phyloP scores from a whole-genome alignment of 2,113 vertebrate genomes.

The Enhydra lutris region DNA sequence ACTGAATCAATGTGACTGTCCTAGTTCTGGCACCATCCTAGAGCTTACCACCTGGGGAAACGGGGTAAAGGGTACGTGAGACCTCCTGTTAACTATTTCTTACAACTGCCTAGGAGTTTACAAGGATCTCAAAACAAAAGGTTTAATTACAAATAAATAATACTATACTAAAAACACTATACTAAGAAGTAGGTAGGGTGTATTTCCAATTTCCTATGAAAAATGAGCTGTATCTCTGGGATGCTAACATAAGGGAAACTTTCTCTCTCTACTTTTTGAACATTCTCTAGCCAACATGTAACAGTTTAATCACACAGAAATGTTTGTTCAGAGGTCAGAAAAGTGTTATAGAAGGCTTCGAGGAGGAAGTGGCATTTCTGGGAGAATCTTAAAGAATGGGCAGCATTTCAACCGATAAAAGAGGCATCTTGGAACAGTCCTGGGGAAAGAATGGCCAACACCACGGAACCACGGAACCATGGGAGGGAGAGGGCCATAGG shows the following conservation, averaged over 20 bases:
- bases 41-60: background rate
- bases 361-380: background rate
- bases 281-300: background rate
- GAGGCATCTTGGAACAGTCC: background rate
- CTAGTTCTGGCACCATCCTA: background rate
- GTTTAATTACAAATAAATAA: background rate
- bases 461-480: too few species aligned
- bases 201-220: background rate
- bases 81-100: background rate
- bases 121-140: background rate
- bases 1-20: background rate
- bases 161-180: background rate
- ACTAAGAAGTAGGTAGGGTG: background rate
- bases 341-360: background rate
- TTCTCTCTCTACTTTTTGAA: background rate
- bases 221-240: background rate
- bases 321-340: background rate
- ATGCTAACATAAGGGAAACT: background rate
- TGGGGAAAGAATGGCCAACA: background rate
- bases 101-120: background rate
- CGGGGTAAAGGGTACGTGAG: background rate
- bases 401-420: background rate
- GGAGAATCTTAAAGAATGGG: background rate
- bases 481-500: background rate
- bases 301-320: background rate